Conservation (phyloP, 1,140 invertebrate species). For the Drosophila prosaltans region DNA sequence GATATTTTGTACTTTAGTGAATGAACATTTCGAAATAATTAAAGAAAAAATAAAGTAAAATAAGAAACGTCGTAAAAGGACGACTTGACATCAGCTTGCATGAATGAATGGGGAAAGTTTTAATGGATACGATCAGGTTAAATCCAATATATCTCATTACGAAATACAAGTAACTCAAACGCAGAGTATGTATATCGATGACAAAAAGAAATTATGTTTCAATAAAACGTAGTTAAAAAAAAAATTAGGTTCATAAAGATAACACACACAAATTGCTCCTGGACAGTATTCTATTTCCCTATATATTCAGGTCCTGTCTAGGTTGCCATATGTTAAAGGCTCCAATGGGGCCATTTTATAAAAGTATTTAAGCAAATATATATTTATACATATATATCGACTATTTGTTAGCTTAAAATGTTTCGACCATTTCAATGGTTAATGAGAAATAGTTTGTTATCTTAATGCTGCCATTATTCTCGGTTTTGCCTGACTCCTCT, state of each 20-base stretch:
- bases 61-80: neutral
- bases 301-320: slow-evolving; percentile 10
- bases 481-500: slow-evolving; percentile 7
- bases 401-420: slow-evolving; percentile 9
- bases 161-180: slow-evolving; percentile 16
- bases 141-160: neutral
- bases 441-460: neutral
- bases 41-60: too few relatives aligned
- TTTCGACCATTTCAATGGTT: slow-evolving; percentile 4
- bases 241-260: neutral
- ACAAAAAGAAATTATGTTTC: neutral
- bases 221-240: slow-evolving; percentile 18
- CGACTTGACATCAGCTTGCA: too few relatives aligned
- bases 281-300: slow-evolving; percentile 4
- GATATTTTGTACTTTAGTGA: slow-evolving; percentile 73
- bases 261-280: neutral
- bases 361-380: slow-evolving; percentile 4
- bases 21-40: slow-evolving; percentile 49
- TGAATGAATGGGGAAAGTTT: too few relatives aligned
- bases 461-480: neutral
- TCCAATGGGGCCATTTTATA: neutral
- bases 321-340: neutral
- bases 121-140: too few relatives aligned
- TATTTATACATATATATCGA: neutral
- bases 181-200: slow-evolving; percentile 16